Evolutionary conservation across 1,140 invertebrate genomes (phyloP), one percentile per base, ranked within the genome.

Genomic region (Ctenoplectra terminalis): DNA sequence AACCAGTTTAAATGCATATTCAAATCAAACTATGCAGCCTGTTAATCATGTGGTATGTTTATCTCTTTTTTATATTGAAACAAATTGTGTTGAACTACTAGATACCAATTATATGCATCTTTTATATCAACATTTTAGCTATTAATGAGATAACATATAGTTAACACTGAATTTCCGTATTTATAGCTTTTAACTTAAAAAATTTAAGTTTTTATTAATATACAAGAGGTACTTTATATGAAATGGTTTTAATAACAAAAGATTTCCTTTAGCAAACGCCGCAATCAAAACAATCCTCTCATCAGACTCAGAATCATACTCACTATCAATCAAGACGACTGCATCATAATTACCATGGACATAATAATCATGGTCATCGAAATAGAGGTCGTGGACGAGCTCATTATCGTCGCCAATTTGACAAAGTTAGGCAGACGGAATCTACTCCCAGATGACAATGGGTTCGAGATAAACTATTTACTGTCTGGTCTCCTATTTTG

Each of bases 391-490:
- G 90, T 60, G 90, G 92, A 23, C 90, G 89, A 56, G 76, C 89
- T 31, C 87, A 93, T 58, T 89, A 91, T 71, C 91, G 91, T 6
- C 92, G 92, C 4, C 88, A 93, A 61, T 83, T 91, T 81, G 92
- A 93, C 73, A 92, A 88, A 81, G 70, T 90, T 40, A 91, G 92
- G 34, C 93, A 93, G 72, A 87, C 87, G 20, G 91, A 93, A 75
- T 82, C 90, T 46, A 88, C 92, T 91, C 89, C 92, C 90, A 93
- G 92, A 94, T 94, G 93, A 94, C 93, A 94, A 93, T 92, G 90
- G 92, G 90, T 63, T 88, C 72, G 77, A 83, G 60, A 79, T 73
- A 84, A 81, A 70, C 20, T 81, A n/a, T 70, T 73, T 56, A 76
- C 61, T 73, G 76, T 82, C 76, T 86, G 85, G 85, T 90, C 76